Base-by-base conservation (phyloP, 2,797 vertebrate species). In the Acanthis flammea region DNA sequence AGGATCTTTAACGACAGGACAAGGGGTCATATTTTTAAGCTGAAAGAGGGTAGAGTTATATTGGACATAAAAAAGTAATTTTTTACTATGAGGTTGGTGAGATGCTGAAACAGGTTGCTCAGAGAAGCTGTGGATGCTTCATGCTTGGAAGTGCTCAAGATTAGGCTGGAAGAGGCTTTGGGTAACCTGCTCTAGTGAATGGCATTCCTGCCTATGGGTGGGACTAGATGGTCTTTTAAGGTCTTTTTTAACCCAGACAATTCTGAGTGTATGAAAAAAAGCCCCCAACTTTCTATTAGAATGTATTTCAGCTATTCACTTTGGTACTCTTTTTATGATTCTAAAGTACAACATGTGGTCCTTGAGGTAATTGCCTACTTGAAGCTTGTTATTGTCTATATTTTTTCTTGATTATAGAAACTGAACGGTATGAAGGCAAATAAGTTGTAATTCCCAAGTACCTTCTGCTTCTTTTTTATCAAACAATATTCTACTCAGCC, bases 151-250 rank as follows among this genome's bases (percentile, higher is more conserved):
- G 10, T 23, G 12, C 47, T 57, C 37, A 61, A n/a, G 33, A 23
- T 9, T 6, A 51, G 31, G 16, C 9, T 82, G 33, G 23, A 71
- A 12, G 11, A 27, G 7, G 8, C 15, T 81, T 77, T 28, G 30
- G 39, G 14, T 7, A 65, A 19, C 7, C 33, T 53, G 30, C 2
- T 61, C 12, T 27, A 67, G 21, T 48, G 37, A 11, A 88, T 55
- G 18, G 3, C 2, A 0, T 48, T 25, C 23, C 33, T 57, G 30
- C 3, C 18, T 0, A 1, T 2, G 7, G 6, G 2, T 53, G 37
- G 16, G 24, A 47, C 15, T 57, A 50, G 9, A 25, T 70, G 19
- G 27, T 18, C 17, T 62, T 70, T 73, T 65, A 65, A 70, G 16
- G n/a, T 53, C 9, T 41, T 24, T 77, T 63, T 28, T 37, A 44